Evolutionary conservation across 2,888 invertebrate genomes (phyloP), one percentile per base, ranked within the genome.

Genomic region (Drosophila antonietae): DNA sequence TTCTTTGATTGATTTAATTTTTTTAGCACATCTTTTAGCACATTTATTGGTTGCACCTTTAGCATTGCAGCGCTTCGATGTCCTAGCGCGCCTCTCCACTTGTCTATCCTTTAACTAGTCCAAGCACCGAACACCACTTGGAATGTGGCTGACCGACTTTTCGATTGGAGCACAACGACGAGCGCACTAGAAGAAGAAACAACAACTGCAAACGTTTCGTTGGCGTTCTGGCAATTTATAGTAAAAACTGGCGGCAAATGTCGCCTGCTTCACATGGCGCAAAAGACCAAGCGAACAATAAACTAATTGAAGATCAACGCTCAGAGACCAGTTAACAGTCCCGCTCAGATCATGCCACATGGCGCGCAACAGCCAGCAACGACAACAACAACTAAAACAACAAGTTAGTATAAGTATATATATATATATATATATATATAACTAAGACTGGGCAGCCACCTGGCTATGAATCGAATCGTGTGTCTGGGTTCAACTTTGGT

Each of bases 251-350:
- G 80, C 79, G 79, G 74, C 87, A 91, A 91, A 91, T 91, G 91
- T 91, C 90, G 91, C 85, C 90, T 73, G 83, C 88, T 90, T 90
- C 91, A 90, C 91, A 90, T 90, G 86, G 87, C 60, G 69, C 80
- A 70, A 73, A 73, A 81, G 75, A 81, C 78, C 81, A 80, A 81
- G 73, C 72, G 68, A 70, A 84, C 88, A 84, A 84, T 89, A 87
- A 89, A 82, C 88, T 89, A 89, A 86, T 86, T 86, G 85, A 82
- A 82, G 88, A 84, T 83, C 81, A 79, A 69, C 70, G 64, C 72
- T 59, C 78, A 62, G 83, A 65, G 67, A 67, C 62, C 44, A 55
- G 53, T 59, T 6, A 68, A 43, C 55, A 33, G 65, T 52, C 53
- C 46, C 62, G 59, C 63, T 68, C 72, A 56, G 88, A 88, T 83